These are phyloP conservation scores for Plebejus melissa DNA, from an alignment of 2,888 invertebrate species.

Conservation along the genomic window DNA sequence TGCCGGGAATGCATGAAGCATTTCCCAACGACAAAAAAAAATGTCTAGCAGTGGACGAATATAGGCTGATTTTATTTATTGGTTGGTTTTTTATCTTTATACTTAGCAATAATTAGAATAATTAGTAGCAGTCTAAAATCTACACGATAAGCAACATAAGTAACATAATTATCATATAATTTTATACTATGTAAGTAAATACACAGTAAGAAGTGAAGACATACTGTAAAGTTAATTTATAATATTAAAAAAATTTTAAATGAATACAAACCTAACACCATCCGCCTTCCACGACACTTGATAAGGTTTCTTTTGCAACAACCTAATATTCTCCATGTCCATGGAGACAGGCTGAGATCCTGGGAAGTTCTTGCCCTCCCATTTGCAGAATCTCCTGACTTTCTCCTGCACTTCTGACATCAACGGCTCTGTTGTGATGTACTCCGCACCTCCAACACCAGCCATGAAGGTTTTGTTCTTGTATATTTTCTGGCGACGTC, in stretches of 20 bases:
- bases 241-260: neutral
- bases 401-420: constrained; percentile 84
- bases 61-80: too few species aligned
- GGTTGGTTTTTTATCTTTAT: too few species aligned
- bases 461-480: constrained; percentile 89
- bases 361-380: constrained; percentile 91
- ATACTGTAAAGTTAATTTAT: neutral
- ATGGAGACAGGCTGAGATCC: constrained; percentile 99
- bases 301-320: constrained; percentile 90
- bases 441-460: constrained; percentile 88
- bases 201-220: constrained; percentile 32
- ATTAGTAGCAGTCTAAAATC: too few species aligned
- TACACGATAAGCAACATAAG: too few species aligned
- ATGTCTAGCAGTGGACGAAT: too few species aligned
- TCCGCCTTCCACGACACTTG: constrained; percentile 99
- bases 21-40: too few species aligned
- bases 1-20: too few species aligned
- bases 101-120: too few species aligned
- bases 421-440: constrained; percentile 81
- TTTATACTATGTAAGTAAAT: too few species aligned
- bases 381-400: constrained; percentile 88
- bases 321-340: constrained; percentile 88
- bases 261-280: constrained; percentile 85
- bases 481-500: constrained; percentile 75
- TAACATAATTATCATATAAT: too few species aligned